Evolutionary conservation across 2,797 vertebrate genomes (phyloP).

Genomic region (Phyllotis vaccarum): DNA sequence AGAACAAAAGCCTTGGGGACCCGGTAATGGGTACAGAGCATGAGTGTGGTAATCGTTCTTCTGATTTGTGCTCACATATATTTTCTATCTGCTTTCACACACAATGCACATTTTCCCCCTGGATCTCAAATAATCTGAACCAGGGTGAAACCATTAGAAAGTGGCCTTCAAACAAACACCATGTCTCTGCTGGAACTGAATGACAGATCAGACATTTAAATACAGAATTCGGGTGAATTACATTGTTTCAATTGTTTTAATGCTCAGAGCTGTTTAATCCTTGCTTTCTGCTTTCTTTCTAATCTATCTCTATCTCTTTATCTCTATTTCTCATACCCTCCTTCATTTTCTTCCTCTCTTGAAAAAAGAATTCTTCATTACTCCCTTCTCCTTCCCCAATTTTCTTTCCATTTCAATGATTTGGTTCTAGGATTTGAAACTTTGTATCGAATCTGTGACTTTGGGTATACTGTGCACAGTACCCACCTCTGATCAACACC

Average conservation of each 20-base stretch:
- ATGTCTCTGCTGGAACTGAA: constrained; percentile 73
- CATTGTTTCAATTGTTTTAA: neutral
- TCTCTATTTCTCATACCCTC: neutral
- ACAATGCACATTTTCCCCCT: constrained; percentile 81
- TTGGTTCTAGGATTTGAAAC: too few species aligned
- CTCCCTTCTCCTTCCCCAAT: neutral
- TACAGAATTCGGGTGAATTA: constrained; percentile 4
- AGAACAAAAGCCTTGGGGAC: constrained; percentile 83
- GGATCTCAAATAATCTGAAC: constrained; percentile 85
- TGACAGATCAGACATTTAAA: constrained; percentile 74
- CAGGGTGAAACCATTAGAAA: constrained; percentile 84
- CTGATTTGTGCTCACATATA: constrained; percentile 86
- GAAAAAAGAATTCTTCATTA: neutral
- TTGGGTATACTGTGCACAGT: neutral
- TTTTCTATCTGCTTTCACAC: constrained; percentile 84
- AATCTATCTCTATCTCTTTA: neutral
- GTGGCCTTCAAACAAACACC: constrained; percentile 83
- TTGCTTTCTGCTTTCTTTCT: constrained; percentile 35
- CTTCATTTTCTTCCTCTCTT: neutral
- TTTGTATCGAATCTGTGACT: neutral
- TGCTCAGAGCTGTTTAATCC: constrained; percentile 48
- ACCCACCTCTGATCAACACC: neutral
- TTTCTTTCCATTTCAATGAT: constrained; percentile 1
- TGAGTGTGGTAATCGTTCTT: constrained; percentile 82
- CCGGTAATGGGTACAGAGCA: constrained; percentile 75